Base-by-base conservation (phyloP, 2,113 vertebrate species). In the Lates calcarifer region DNA sequence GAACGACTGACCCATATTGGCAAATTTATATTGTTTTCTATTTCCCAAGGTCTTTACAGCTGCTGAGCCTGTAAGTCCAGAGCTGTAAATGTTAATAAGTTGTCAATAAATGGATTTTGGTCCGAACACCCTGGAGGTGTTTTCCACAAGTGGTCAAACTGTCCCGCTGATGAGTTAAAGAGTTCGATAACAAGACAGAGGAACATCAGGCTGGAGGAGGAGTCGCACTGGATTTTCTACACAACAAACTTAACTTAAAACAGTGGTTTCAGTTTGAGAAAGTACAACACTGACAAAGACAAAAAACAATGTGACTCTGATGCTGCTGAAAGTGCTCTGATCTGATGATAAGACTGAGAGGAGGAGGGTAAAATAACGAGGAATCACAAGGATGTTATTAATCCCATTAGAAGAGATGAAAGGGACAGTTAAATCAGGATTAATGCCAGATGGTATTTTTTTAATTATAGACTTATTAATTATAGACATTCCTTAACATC, bases 31-130 rank as follows among this genome's bases (percentile, higher is more conserved):
- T 77, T n/a, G n/a, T n/a, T n/a, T n/a, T 85, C 28, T 43, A 49
- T 61, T 58, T 77, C 0, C 62, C 45, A 8, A 13, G 45, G 67
- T 45, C 55, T 69, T 49, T 2, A 43, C 60, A 70, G 77, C 72
- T 82, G 71, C 67, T 80, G 79, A 82, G 71, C 70, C 12, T 62
- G 73, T 22, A 55, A 31, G 31, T 65, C 72, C 49, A 10, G 58
- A 77, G 79, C 22, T 56, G 20, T 74, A 74, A 63, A 89, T 63
- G 77, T 77, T 77, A 60, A 79, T 79, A 79, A 43, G 49, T 31
- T 66, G 58, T 81, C 80, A n/a, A 74, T 83, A 61, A 55, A 75
- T 87, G 58, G 77, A 84, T 87, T 78, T 53, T 5, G 33, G 12
- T 77, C 22, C 5, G 26, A 43, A 70, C n/a, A 63, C 26, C 63